Base-by-base conservation (phyloP, 2,888 invertebrate species). In the Rhingia campestris region DNA sequence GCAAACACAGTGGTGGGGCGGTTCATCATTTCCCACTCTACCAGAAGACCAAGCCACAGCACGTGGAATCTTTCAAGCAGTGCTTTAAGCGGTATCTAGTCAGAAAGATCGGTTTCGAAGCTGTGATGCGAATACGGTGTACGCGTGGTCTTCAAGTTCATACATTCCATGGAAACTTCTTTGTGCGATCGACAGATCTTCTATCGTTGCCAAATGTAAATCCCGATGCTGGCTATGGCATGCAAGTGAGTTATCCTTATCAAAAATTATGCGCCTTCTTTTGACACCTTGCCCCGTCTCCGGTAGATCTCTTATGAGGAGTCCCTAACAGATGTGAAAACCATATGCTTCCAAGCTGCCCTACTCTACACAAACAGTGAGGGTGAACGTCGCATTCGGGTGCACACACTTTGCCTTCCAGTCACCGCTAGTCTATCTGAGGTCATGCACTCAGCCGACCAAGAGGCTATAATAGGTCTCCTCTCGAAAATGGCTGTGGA, bases 81-180 rank as follows among this genome's bases (percentile, higher is more conserved):
- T 95, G 95, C 91, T 92, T 99, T 35, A 94, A 95, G 47, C 93
- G 99, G 10, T 99, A 99, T 92, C 93, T 99, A 72, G 96, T 97
- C 0, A 93, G 99, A 86, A 99, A 99, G 93, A 97, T 99, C 86
- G 99, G 99, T 56, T 99, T 99, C 91, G 99, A 99, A 91, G 98
- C 99, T 4, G 99, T 99, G 30, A 98, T 99, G 97, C 93, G 99
- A 88, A 96, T 99, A 86, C 93, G 99, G 5, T 99, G 98, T 90
- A 97, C 98, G 1, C 94, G 95, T 89, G 99, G 99, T 12, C 93
- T 99, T 74, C 94, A 97, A 33, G 97, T 99, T 88, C 98, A 99
- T 92, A 98, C 98, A 89, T 99, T 99, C 95, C 99, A 99, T 92
- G 99, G 99, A 47, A 99, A 99, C 92, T 99, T 99, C 94, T 99